Evolutionary conservation across 2,797 vertebrate genomes (phyloP).

Genomic region (Acanthopagrus latus): DNA sequence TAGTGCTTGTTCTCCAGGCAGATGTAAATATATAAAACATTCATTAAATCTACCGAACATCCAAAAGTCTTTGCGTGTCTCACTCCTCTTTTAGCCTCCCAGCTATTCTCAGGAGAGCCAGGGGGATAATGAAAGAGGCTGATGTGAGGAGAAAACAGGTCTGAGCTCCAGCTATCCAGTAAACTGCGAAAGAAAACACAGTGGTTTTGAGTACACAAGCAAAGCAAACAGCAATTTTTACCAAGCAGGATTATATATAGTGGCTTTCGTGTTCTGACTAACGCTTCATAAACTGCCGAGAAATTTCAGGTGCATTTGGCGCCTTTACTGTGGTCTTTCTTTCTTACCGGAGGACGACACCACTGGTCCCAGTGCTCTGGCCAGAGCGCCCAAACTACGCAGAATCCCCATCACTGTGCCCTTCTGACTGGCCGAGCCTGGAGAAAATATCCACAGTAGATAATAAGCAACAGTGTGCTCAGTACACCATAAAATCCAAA

Average conservation of each 20-base stretch:
- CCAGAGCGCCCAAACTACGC: constrained; percentile 94
- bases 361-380: constrained; percentile 92
- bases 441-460: not conserved
- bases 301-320: not conserved
- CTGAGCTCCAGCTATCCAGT: constrained; percentile 94
- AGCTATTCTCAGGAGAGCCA: constrained; percentile 84
- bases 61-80: constrained; percentile 28
- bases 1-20: constrained; percentile 38
- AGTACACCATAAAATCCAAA: not conserved
- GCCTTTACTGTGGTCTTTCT: not conserved
- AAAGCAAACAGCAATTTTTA: not conserved
- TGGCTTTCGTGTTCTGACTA: too few species aligned
- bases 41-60: not conserved
- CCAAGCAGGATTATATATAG: not conserved
- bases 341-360: constrained; percentile 90
- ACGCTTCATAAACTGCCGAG: not conserved
- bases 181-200: constrained; percentile 74
- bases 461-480: not conserved
- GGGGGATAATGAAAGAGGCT: constrained; percentile 88
- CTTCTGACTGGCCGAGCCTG: constrained; percentile 93
- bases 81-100: constrained; percentile 79
- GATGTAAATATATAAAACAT: constrained; percentile 59
- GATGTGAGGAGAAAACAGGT: constrained; percentile 89
- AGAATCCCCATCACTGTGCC: constrained; percentile 97
- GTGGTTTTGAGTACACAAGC: not conserved